phyloP scores from a whole-genome alignment of 1,140 invertebrate species.

The Marisa cornuarietis region DNA sequence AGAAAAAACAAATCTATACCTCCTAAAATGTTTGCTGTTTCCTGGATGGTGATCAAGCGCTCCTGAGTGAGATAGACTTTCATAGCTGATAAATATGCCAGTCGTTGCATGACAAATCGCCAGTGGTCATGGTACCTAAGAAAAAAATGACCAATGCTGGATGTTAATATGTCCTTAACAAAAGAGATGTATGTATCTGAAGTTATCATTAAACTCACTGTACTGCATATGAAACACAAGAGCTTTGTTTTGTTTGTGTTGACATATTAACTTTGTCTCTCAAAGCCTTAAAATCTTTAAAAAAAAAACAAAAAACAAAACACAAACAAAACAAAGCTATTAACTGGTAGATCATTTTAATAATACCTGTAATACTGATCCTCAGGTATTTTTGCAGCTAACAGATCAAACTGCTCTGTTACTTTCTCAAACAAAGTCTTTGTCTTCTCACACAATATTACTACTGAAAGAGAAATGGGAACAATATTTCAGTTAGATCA shows the following conservation, averaged over 20 bases:
- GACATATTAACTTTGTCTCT: slow-evolving; percentile 6
- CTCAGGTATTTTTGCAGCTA: slow-evolving; percentile 72
- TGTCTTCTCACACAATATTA: slow-evolving; percentile 70
- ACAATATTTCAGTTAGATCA: not conserved
- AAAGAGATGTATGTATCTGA: not conserved
- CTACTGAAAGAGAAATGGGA: slow-evolving; percentile 65
- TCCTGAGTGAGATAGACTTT: slow-evolving; percentile 83
- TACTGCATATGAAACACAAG: not conserved
- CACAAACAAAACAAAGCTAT: too few relatives aligned
- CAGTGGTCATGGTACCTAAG: slow-evolving; percentile 84
- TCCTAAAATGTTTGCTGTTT: slow-evolving; percentile 82
- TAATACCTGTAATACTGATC: slow-evolving; percentile 76
- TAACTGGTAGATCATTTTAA: too few relatives aligned
- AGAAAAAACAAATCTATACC: slow-evolving; percentile 69
- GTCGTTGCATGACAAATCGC: slow-evolving; percentile 81
- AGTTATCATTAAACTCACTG: not conserved
- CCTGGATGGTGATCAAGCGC: slow-evolving; percentile 76
- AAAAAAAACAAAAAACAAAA: too few relatives aligned
- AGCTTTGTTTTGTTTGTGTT: not conserved
- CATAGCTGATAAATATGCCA: slow-evolving; percentile 81
- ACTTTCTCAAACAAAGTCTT: slow-evolving; percentile 72
- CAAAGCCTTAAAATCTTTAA: too few relatives aligned
- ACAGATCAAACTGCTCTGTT: slow-evolving; percentile 69
- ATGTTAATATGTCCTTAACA: not conserved
- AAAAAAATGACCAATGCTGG: not conserved